Conservation (phyloP, 2,113 vertebrate genomes). For the Columbina picui region DNA sequence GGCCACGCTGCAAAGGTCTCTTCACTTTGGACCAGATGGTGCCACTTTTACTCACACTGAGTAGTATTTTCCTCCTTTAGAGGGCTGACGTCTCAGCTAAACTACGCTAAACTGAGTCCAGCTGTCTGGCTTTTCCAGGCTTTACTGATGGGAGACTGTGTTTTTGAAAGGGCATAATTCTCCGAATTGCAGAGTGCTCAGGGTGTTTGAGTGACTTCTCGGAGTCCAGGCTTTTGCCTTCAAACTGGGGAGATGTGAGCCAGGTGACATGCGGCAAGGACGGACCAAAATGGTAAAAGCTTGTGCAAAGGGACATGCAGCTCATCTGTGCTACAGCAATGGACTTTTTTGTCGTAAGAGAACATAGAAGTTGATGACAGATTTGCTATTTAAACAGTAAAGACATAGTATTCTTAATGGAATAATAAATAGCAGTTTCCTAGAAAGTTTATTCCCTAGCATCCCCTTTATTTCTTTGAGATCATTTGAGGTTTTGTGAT, state of each 20-base stretch:
- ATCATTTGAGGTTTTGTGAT: background rate
- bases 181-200: background rate
- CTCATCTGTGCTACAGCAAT: background rate
- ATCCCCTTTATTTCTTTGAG: background rate
- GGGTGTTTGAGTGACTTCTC: background rate
- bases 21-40: background rate
- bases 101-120: background rate
- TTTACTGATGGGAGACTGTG: background rate
- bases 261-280: background rate
- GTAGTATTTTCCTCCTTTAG: background rate
- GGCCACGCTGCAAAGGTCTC: background rate
- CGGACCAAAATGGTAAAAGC: background rate
- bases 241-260: background rate
- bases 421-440: background rate
- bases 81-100: background rate
- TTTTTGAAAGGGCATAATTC: background rate
- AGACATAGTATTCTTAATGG: background rate
- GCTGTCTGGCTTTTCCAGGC: background rate
- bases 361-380: background rate
- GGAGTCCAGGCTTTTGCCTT: background rate
- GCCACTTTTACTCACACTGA: conserved; percentile 15
- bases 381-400: background rate
- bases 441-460: background rate
- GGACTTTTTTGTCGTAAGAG: background rate
- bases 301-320: background rate